Evolutionary conservation across 2,888 invertebrate species (phyloP).

Genomic region (Brassicogethes aeneus): DNA sequence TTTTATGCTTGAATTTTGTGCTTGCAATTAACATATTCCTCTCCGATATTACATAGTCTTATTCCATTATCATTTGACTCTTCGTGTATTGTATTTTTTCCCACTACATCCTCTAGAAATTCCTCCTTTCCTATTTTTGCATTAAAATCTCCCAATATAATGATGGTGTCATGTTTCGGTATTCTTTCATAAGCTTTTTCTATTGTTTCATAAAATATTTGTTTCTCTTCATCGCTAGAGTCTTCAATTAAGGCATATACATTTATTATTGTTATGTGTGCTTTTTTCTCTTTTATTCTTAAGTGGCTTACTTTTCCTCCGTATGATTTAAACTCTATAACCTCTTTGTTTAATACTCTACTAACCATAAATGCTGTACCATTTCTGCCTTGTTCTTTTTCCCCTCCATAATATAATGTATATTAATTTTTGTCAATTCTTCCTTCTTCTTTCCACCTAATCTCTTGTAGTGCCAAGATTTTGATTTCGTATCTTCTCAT

Average conservation of each 20-base stretch:
- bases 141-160: no score
- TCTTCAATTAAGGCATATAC: neutral
- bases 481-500: neutral
- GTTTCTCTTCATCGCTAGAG: neutral
- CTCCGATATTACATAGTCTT: neutral
- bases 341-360: neutral
- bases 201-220: no score
- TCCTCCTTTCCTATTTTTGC: neutral
- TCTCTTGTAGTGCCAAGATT: neutral
- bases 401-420: neutral
- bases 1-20: neutral
- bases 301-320: neutral
- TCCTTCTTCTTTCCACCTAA: neutral
- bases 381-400: neutral
- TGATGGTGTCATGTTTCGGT: neutral
- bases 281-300: neutral
- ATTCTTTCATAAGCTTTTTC: neutral
- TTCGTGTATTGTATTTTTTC: neutral
- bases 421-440: neutral
- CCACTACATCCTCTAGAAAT: neutral
- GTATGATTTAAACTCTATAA: neutral
- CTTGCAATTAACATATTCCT: neutral
- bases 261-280: neutral
- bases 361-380: neutral
- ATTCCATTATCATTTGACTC: neutral